phyloP scores from a whole-genome alignment of 2,113 vertebrate genomes.

The Sprattus sprattus region DNA sequence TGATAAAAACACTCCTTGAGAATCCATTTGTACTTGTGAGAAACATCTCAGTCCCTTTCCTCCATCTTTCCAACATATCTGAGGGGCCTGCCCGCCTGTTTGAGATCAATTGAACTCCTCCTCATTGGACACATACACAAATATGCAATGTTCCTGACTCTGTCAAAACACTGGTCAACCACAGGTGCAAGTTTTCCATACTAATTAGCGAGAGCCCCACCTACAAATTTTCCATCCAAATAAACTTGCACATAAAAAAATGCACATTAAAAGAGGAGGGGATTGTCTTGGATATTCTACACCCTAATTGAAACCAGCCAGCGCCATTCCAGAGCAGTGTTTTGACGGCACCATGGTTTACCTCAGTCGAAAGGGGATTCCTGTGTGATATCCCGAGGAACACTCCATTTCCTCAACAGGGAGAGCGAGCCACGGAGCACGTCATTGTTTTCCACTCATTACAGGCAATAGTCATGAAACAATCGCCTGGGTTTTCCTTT shows the following conservation, averaged over 20 bases:
- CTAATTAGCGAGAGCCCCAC: conserved; percentile 69
- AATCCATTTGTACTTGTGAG: not conserved
- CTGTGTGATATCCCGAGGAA: conserved; percentile 64
- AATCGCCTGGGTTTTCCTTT: conserved; percentile 36
- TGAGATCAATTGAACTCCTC: conserved; percentile 44
- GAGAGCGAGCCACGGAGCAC: conserved; percentile 58
- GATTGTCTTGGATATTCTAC: conserved; percentile 73
- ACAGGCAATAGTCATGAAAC: conserved; percentile 44
- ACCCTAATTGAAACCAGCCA: conserved; percentile 71
- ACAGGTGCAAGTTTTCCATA: conserved; percentile 73
- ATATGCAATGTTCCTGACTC: conserved; percentile 66
- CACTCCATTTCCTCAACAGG: conserved; percentile 61
- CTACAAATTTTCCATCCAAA: conserved; percentile 72
- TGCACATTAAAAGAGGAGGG: conserved; percentile 66
- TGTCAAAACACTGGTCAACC: conserved; percentile 71
- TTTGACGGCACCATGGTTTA: conserved; percentile 63
- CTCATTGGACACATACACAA: conserved; percentile 54
- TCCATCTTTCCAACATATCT: not conserved
- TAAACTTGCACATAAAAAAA: conserved; percentile 67
- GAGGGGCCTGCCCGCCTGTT: conserved; percentile 19
- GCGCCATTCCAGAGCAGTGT: conserved; percentile 56
- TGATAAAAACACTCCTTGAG: not conserved
- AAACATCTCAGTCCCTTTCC: not conserved
- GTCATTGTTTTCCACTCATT: conserved; percentile 67
- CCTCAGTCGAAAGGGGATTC: conserved; percentile 68